Evolutionary conservation across 2,113 vertebrate genomes (phyloP).

Genomic region (Peromyscus maniculatus): DNA sequence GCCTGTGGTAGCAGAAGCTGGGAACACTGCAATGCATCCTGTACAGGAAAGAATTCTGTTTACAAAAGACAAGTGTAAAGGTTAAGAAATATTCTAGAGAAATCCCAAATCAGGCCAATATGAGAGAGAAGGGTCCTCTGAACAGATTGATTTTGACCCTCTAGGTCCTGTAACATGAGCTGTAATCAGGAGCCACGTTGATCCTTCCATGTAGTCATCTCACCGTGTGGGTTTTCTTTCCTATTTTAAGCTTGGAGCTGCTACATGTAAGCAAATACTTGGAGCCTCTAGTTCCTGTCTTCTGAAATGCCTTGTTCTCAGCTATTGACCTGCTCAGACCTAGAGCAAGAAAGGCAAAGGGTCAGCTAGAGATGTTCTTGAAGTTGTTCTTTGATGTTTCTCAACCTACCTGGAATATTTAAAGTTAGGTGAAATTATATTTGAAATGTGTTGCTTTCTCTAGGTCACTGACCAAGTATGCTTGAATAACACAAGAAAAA

Average conservation of each 20-base stretch:
- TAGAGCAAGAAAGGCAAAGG: neutral
- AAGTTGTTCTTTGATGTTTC: constrained; percentile 6
- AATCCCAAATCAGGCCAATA: neutral
- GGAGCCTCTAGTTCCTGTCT: neutral
- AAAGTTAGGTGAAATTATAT: constrained; percentile 30
- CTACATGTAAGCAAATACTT: neutral
- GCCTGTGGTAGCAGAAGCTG: neutral
- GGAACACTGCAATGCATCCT: neutral
- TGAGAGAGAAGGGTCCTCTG: neutral
- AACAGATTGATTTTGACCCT: neutral
- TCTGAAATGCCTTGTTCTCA: neutral
- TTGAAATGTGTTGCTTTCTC: constrained; percentile 13
- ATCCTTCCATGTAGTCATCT: neutral
- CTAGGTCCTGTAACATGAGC: neutral
- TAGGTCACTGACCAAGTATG: neutral
- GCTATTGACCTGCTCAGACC: neutral
- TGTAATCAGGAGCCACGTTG: no score
- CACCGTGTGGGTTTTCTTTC: neutral
- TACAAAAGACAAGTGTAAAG: neutral
- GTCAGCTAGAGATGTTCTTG: neutral
- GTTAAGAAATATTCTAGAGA: neutral
- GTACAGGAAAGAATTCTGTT: neutral
- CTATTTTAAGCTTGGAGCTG: neutral
- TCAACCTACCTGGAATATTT: neutral
- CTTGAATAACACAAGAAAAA: constrained; percentile 20